These are phyloP conservation scores for mouse (Mus musculus) DNA, from an alignment of 2,113 vertebrate genomes.

Conservation along the genomic window GRCm39 chr5:130982001-130982500, in stretches of 20 bases:
- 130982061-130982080: background rate
- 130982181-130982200: background rate
- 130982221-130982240: background rate
- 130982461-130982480: background rate
- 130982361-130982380: background rate
- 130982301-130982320: no score
- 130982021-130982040: background rate
- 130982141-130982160: no score
- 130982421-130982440: background rate
- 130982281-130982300: no score
- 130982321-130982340: background rate
- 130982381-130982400: background rate
- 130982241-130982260: background rate
- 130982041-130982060: background rate
- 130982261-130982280: no score
- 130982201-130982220: background rate
- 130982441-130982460: background rate
- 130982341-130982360: background rate
- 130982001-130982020: no score
- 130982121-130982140: no score
- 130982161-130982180: no score
- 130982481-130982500: background rate
- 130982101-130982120: no score
- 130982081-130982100: background rate
- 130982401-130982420: background rate